Conservation (phyloP, 2,888 invertebrate species). For the Drosophila pegasa region DNA sequence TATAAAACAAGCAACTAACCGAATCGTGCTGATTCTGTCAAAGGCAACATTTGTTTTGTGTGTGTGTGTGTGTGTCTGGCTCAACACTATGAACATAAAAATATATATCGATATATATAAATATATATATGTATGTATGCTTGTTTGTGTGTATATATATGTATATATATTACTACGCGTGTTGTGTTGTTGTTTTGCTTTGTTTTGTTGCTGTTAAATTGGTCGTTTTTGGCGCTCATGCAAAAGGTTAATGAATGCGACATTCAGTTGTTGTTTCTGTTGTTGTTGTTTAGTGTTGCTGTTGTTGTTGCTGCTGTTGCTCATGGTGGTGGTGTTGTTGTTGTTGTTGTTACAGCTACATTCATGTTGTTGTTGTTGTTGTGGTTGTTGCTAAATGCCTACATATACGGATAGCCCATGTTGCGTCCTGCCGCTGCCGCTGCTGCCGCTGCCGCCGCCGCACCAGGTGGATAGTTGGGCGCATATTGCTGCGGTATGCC, state of each 20-base stretch:
- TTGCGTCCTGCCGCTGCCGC: conserved; percentile 74
- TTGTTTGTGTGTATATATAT: neutral
- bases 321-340: conserved; percentile 28
- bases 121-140: conserved; percentile 16
- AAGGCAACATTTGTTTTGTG: conserved; percentile 34
- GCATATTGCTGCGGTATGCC: conserved; percentile 84
- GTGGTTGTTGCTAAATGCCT: conserved; percentile 67
- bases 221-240: conserved; percentile 63
- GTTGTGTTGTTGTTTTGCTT: conserved; percentile 43
- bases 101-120: conserved; percentile 14
- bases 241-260: conserved; percentile 40
- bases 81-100: conserved; percentile 44
- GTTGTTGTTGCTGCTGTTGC: conserved; percentile 29
- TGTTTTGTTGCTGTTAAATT: conserved; percentile 39
- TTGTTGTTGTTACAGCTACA: conserved; percentile 37
- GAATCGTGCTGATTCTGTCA: conserved; percentile 41
- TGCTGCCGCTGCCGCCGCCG: conserved; percentile 80
- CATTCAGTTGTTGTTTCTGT: conserved; percentile 38
- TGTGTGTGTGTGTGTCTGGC: too few species aligned
- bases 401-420: conserved; percentile 85
- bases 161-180: conserved; percentile 35
- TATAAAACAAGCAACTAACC: conserved; percentile 50
- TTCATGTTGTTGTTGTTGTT: conserved; percentile 31
- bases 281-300: conserved; percentile 24
- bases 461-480: conserved; percentile 83